phyloP scores from a whole-genome alignment of 2,113 vertebrate species.

The Pelodiscus sinensis region DNA sequence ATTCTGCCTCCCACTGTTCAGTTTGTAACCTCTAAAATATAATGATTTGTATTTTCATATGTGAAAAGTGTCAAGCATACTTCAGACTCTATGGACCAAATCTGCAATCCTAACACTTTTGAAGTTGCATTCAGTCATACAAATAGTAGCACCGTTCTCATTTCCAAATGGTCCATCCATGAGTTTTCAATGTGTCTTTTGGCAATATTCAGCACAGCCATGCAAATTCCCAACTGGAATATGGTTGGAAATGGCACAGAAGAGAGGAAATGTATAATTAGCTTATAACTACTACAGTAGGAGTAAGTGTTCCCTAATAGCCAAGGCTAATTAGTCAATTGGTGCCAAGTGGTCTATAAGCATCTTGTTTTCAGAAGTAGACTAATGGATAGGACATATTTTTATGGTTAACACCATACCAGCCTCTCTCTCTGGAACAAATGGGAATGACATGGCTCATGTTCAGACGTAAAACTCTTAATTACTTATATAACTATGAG shows the following conservation, averaged over 20 bases:
- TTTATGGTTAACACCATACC: conserved; percentile 16
- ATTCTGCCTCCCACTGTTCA: neutral
- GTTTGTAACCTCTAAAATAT: neutral
- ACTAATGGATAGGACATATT: conserved; percentile 33
- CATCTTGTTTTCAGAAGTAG: conserved; percentile 38
- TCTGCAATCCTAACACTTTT: neutral
- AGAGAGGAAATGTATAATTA: conserved; percentile 47
- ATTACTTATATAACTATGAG: neutral
- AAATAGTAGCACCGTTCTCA: neutral
- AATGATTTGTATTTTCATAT: neutral
- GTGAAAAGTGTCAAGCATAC: neutral
- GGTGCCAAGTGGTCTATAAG: conserved; percentile 2
- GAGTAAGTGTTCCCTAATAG: conserved; percentile 51
- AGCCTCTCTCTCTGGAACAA: conserved; percentile 17
- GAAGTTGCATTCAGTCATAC: neutral
- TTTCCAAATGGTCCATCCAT: neutral
- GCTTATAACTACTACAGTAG: neutral
- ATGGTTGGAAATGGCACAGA: neutral
- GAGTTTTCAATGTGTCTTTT: neutral
- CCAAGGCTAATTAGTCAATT: conserved; percentile 39
- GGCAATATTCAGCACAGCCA: neutral
- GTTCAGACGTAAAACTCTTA: conserved; percentile 28
- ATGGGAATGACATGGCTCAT: neutral
- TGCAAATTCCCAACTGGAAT: neutral
- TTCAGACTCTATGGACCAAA: neutral